Evolutionary conservation across 2,113 vertebrate species (phyloP).

Genomic region (Megaptera novaeangliae): DNA sequence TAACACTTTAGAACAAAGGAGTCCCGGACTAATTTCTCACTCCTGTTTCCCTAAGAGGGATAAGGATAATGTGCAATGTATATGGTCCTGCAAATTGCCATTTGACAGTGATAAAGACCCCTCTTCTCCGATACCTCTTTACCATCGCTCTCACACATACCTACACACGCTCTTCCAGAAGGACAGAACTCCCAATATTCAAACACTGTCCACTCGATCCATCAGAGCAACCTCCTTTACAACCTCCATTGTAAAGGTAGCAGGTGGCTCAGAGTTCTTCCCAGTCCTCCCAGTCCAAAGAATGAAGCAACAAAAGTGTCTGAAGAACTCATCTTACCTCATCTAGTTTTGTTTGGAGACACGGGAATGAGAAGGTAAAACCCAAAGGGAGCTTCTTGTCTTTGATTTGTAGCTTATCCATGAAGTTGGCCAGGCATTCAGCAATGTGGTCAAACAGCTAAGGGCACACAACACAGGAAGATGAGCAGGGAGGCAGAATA

Average conservation of each 20-base stretch:
- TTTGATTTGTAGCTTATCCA: conserved; percentile 95
- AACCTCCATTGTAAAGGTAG: no score
- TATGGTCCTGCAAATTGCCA: neutral
- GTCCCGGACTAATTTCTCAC: neutral
- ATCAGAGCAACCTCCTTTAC: neutral
- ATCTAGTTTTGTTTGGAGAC: conserved; percentile 92
- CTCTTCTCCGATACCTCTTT: neutral
- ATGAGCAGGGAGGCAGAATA: neutral
- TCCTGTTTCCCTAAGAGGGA: neutral
- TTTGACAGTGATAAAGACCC: neutral
- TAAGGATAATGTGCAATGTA: neutral
- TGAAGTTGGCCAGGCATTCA: conserved; percentile 91
- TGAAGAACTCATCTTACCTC: conserved; percentile 85
- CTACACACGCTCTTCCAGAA: neutral
- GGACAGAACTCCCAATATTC: neutral
- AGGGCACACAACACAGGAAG: neutral
- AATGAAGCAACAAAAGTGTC: neutral
- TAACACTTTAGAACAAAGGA: neutral
- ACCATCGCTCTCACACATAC: neutral
- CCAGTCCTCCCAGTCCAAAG: neutral
- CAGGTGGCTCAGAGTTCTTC: neutral
- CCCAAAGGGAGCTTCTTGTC: conserved; percentile 94
- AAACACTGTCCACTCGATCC: neutral
- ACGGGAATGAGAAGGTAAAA: conserved; percentile 98
- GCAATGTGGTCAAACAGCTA: conserved; percentile 98